Evolutionary conservation across 1,140 invertebrate species (phyloP).

Genomic region (Conus ventricosus): DNA sequence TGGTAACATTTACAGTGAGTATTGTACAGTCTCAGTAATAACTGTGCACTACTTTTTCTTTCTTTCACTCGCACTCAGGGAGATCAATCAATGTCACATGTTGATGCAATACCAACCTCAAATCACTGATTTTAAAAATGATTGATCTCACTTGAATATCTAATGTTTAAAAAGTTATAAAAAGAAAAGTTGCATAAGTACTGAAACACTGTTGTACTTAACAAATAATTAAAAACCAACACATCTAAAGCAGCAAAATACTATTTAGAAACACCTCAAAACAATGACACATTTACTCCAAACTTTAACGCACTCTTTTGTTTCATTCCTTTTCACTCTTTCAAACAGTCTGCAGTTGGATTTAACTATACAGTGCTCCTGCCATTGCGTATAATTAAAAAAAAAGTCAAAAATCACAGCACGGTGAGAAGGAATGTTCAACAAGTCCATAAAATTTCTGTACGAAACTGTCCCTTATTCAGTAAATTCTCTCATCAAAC

Average conservation of each 20-base stretch:
- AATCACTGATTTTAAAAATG: not conserved
- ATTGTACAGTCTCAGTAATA: not conserved
- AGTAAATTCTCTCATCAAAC: not conserved
- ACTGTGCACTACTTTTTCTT: not conserved
- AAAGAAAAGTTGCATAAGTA: not conserved
- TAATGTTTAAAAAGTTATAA: not conserved
- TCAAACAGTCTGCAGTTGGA: not conserved
- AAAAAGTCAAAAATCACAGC: not conserved
- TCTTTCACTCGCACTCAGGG: not conserved
- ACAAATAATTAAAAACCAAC: not conserved
- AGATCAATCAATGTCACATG: not conserved
- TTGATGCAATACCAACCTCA: not conserved
- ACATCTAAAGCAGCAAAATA: not conserved
- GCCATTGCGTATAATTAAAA: not conserved
- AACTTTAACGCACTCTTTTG: not conserved
- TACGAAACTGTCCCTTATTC: not conserved
- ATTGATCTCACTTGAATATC: not conserved
- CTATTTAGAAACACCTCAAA: not conserved
- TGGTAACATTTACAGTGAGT: not conserved
- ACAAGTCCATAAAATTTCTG: not conserved
- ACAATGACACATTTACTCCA: not conserved
- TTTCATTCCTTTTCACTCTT: not conserved
- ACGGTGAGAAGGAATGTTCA: not conserved
- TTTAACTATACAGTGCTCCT: not conserved
- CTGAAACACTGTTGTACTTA: not conserved